Base-by-base conservation (phyloP, 2,113 vertebrate genomes). In the Ceuthmochares aereus region DNA sequence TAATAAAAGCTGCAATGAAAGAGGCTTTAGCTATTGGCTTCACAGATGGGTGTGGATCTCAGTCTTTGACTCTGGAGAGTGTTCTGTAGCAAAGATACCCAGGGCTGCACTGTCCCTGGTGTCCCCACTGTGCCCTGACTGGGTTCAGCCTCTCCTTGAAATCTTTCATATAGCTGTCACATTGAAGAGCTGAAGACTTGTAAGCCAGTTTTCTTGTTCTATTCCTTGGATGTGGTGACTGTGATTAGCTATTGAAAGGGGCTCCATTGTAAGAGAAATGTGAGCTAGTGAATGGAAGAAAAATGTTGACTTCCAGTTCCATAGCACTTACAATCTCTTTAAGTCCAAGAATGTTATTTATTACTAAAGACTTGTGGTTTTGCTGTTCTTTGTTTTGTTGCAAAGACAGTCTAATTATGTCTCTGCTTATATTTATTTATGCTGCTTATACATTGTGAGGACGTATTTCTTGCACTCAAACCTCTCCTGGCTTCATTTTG, bases 261-360 rank as follows among this genome's bases (percentile, higher is more conserved):
- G 20, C 56, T 84, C 59, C 79, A 84, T 69, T 91, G 92, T 92
- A 92, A 97, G 72, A 95, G 85, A 92, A 96, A 74, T 91, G 76
- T 76, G 75, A 97, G 43, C 55, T 63, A 89, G 81, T 96, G 91
- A 96, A 96, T 94, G 91, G 87, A 84, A 95, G 67, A 89, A 95
- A 93, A 95, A 96, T 56, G 75, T 89, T 95, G 96, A 97, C 93
- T 93, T 72, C 81, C 64, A 93, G 27, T 90, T 90, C 84, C 49
- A 49, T 30, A 36, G 63, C 73, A 89, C 32, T 94, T 91, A 86
- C 95, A 95, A 94, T 96, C 84, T 96, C 84, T 96, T 97, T 93
- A 95, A 96, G 85, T 92, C 64, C 37, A 70, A 88, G 91, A 89
- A 66, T 81, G 82, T 86, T 3, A 78, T 90, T 93, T 94, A 69